Base-by-base conservation (phyloP, 2,888 invertebrate genomes). In the Strigamia transsilvanica region DNA sequence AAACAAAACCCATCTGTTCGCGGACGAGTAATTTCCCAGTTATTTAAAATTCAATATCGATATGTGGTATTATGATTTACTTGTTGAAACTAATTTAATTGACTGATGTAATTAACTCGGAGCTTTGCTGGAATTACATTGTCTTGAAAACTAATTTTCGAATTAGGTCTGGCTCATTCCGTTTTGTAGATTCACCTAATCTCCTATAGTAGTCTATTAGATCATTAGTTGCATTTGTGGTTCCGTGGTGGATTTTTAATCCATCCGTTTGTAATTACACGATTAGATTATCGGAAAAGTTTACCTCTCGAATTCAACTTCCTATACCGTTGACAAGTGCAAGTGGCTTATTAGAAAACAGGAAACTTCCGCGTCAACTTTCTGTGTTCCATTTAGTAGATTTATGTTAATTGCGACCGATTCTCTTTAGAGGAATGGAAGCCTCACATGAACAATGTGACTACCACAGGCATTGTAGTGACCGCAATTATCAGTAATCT, bases 371-470 rank as follows among this genome's bases (percentile, higher is more conserved):
- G 13, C 12, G 18, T 66, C 21, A 18, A 21, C 61, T 21, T 51
- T 66, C 61, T 12, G 32, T 32, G 12, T 27, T 15, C 73, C 73
- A 27, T 73, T 56, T 41, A 80, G 18, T 32, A 32, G 46, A 80
- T 82, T 41, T 27, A 73, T 73, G 73, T 32, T 73, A 73, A 73
- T 73, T 73, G 32, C 32, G 0, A 15, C 38, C 38, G 42, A 51
- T 80, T 77, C 32, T 46, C 38, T 80, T 32, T 79, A 83, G 83
- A 83, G 56, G 83, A 83, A 82, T 83, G 83, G 83, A 82, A 79
- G 80, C 79, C 80, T 7, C 66, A 80, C 10, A 46, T 83, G 66
- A 73, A 80, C 21, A 83, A 83, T 46, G 82, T 83, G 23, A 82
- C 83, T 13, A 80, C 82, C 18, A 13, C 80, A 13, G 83, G 82